Percentiles rank a stretch among this genome's conserved stretches.
These are phyloP conservation scores for Omphaloscelis lunosa DNA, from an alignment of 2,888 invertebrate genomes.

Conservation along the genomic window DNA sequence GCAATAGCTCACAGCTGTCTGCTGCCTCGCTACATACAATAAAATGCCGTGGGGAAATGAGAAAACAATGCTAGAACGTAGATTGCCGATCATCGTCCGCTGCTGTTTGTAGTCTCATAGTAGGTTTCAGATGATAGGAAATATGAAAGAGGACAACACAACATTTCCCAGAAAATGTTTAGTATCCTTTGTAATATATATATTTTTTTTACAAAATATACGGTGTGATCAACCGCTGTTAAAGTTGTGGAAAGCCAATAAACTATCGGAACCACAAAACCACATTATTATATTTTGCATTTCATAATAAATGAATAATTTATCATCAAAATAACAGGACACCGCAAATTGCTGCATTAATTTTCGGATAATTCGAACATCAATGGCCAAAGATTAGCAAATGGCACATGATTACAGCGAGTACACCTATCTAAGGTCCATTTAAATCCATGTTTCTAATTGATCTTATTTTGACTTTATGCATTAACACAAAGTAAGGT, in stretches of 20 bases:
- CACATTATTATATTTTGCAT: slow-evolving; percentile 39
- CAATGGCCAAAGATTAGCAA: slow-evolving; percentile 5
- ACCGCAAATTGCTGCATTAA: slow-evolving; percentile 43
- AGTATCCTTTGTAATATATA: background rate
- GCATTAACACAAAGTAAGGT: too few relatives aligned
- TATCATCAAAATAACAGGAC: slow-evolving; percentile 36
- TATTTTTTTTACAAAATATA: background rate
- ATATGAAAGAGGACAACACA: background rate
- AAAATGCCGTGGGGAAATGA: slow-evolving; percentile 5
- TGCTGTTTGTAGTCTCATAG: background rate
- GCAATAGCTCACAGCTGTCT: slow-evolving; percentile 11
- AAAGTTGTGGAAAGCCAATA: slow-evolving; percentile 22
- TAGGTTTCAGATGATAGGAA: background rate
- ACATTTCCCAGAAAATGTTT: background rate
- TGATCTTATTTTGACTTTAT: too few relatives aligned
- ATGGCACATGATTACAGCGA: background rate
- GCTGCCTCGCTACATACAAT: background rate
- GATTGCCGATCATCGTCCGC: slow-evolving; percentile 2
- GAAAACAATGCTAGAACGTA: slow-evolving; percentile 1
- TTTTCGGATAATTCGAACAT: slow-evolving; percentile 29
- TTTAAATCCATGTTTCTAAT: too few relatives aligned
- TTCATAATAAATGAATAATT: slow-evolving; percentile 23
- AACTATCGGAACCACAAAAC: slow-evolving; percentile 35
- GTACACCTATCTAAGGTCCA: background rate
- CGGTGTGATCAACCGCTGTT: background rate